phyloP scores from a whole-genome alignment of 1,140 invertebrate species.

The Drosophila auraria region DNA sequence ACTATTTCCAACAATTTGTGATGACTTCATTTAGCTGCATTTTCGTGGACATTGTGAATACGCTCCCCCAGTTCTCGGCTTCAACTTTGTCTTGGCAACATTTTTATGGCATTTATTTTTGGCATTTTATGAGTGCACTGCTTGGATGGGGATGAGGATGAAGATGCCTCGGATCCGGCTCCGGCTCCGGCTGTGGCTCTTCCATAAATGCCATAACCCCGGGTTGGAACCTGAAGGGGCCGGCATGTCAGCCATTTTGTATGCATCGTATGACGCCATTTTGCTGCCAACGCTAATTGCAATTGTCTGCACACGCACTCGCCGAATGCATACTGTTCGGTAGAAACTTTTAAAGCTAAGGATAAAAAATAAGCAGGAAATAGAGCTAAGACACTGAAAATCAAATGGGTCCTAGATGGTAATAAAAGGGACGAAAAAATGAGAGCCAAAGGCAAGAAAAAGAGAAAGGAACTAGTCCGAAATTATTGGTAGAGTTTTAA shows the following conservation, averaged over 20 bases:
- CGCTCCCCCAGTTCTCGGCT: slow-evolving; percentile 19
- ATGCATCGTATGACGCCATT: slow-evolving; percentile 62
- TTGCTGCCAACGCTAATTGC: slow-evolving; percentile 68
- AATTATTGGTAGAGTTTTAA: neutral
- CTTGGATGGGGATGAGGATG: slow-evolving; percentile 14
- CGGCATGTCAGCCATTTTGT: slow-evolving; percentile 44
- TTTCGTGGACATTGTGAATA: slow-evolving; percentile 36
- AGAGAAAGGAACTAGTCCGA: neutral
- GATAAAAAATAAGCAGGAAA: too few relatives aligned
- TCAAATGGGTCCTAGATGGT: neutral
- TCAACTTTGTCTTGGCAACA: slow-evolving; percentile 75
- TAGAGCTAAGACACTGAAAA: slow-evolving; percentile 20
- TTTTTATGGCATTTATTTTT: slow-evolving; percentile 79
- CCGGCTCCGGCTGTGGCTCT: slow-evolving; percentile 5
- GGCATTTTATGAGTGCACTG: slow-evolving; percentile 72
- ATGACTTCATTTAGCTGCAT: slow-evolving; percentile 52
- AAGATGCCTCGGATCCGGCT: slow-evolving; percentile 12
- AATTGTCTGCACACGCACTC: slow-evolving; percentile 56
- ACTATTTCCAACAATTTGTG: slow-evolving; percentile 40
- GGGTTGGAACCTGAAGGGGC: neutral
- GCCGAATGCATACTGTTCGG: slow-evolving; percentile 36
- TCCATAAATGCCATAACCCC: slow-evolving; percentile 50
- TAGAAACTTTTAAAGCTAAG: slow-evolving; percentile 26
- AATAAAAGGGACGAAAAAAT: neutral
- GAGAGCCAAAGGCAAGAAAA: neutral